These are phyloP conservation scores for Crotalus viridis DNA, from an alignment of 2,113 vertebrate species.

Conservation along the genomic window DNA sequence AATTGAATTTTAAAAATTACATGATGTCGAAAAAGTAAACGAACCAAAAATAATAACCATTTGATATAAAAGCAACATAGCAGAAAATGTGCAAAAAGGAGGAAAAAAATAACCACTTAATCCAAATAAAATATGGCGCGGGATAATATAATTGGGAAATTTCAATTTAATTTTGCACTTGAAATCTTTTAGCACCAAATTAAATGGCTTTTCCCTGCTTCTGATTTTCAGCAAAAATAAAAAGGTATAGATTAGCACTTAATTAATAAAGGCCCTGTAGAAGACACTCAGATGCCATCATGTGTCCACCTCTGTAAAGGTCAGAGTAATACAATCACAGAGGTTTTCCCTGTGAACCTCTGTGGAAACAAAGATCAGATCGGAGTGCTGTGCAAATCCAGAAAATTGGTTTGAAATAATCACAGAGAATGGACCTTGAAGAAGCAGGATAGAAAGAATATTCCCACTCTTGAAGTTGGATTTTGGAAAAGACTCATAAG, in stretches of 20 bases:
- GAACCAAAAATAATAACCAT: constrained; percentile 21
- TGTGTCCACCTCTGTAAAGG: background rate
- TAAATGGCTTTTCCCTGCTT: background rate
- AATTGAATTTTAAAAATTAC: constrained; percentile 30
- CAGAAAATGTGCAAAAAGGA: background rate
- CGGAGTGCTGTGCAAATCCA: background rate
- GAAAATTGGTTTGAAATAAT: background rate
- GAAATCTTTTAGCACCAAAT: background rate
- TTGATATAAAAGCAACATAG: constrained; percentile 16
- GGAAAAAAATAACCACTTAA: background rate
- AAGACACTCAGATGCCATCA: background rate
- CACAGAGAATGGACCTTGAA: background rate
- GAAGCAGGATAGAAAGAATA: background rate
- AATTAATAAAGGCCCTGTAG: background rate
- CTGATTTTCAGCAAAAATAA: background rate
- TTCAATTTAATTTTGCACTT: constrained; percentile 33
- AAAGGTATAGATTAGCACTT: background rate
- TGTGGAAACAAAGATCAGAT: background rate
- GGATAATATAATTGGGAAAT: constrained; percentile 22
- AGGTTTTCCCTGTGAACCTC: background rate
- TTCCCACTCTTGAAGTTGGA: background rate
- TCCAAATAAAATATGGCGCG: constrained; percentile 24
- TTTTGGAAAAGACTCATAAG: background rate
- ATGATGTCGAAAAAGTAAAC: constrained; percentile 17
- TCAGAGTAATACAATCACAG: background rate